Percentiles rank a stretch among this genome's conserved stretches.
Evolutionary conservation across 2,113 vertebrate genomes (phyloP).

Genomic region (Balaeniceps rex): DNA sequence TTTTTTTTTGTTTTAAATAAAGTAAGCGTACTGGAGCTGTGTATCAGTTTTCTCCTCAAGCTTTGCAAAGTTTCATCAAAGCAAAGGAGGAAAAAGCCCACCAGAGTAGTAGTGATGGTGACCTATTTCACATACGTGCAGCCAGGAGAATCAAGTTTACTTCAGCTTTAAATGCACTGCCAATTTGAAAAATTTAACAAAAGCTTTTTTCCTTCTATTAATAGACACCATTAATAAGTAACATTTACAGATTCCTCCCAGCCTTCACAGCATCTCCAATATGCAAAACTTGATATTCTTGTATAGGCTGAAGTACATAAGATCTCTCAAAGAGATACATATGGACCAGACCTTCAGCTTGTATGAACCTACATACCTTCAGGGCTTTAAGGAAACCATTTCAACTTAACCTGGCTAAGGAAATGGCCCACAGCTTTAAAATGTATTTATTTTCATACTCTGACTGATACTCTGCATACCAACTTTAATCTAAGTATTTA

Average conservation of each 20-base stretch:
- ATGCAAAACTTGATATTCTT: neutral
- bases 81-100: neutral
- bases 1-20: neutral
- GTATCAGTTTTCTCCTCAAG: neutral
- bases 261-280: neutral
- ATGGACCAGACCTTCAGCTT: neutral
- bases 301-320: neutral
- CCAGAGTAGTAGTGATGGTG: neutral
- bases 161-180: conserved; percentile 33
- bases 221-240: conserved; percentile 37
- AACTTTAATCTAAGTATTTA: neutral
- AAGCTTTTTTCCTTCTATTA: neutral
- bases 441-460: neutral
- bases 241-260: conserved; percentile 11
- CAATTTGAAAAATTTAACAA: conserved; percentile 50
- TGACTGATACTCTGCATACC: neutral
- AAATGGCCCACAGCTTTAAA: neutral
- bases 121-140: conserved; percentile 29
- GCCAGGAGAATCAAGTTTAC: conserved; percentile 28
- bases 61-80: neutral
- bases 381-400: neutral
- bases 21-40: neutral
- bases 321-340: neutral
- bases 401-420: neutral
- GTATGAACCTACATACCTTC: neutral